phyloP scores from a whole-genome alignment of 2,113 vertebrate species.

The Notothenia coriiceps region DNA sequence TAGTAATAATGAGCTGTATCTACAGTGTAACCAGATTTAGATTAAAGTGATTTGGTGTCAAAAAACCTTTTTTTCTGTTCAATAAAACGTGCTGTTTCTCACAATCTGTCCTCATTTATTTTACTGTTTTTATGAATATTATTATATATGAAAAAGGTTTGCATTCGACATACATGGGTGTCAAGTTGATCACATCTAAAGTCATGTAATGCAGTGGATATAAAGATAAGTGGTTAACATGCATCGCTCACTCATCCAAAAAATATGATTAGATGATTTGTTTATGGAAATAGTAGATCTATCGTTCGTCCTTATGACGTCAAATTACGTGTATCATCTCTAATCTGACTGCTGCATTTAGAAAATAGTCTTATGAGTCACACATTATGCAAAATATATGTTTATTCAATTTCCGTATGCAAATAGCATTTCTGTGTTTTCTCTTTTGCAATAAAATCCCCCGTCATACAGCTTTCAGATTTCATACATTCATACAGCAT shows the following conservation, averaged over 20 bases:
- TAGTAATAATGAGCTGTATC: constrained; percentile 2
- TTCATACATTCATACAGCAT: not conserved
- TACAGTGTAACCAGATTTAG: constrained; percentile 21
- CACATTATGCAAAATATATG: constrained; percentile 18
- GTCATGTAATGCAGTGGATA: not conserved
- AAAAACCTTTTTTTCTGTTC: constrained; percentile 2
- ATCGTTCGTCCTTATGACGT: not conserved
- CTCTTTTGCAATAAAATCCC: not conserved
- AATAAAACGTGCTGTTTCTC: constrained; percentile 26
- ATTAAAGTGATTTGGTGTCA: not conserved
- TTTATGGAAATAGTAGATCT: constrained; percentile 9
- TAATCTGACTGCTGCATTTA: not conserved
- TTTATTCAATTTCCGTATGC: constrained; percentile 25
- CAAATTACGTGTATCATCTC: not conserved
- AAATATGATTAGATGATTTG: not conserved
- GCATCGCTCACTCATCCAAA: no score
- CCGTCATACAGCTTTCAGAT: not conserved
- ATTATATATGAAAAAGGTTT: not conserved
- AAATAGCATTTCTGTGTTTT: constrained; percentile 13
- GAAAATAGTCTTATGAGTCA: constrained; percentile 11
- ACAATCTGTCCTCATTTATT: not conserved
- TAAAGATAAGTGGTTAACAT: not conserved
- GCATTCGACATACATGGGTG: not conserved
- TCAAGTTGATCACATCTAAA: not conserved
- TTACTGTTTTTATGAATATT: not conserved